Conservation (phyloP, 1,140 invertebrate species). For the Lordiphosa stackelbergi region DNA sequence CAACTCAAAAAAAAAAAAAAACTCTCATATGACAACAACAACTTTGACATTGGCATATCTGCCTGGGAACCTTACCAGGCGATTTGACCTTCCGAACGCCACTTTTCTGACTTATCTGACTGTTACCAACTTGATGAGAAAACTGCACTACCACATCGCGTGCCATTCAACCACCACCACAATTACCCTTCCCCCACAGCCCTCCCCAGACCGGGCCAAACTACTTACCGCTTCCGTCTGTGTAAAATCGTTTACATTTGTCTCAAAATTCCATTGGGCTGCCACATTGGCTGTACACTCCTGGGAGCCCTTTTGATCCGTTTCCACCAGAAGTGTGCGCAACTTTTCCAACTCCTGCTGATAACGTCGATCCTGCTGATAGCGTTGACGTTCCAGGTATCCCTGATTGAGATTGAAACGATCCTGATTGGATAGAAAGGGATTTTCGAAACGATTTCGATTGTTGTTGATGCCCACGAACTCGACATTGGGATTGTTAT, state of each 20-base stretch:
- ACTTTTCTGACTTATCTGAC: slow-evolving; percentile 32
- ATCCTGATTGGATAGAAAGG: slow-evolving; percentile 63
- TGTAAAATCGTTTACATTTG: slow-evolving; percentile 89
- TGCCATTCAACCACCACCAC: slow-evolving; percentile 29
- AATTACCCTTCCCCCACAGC: slow-evolving; percentile 19
- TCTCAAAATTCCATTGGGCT: slow-evolving; percentile 92
- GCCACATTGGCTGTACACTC: slow-evolving; percentile 89
- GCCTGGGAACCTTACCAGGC: slow-evolving; percentile 54
- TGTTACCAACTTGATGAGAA: slow-evolving; percentile 30
- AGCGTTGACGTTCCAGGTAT: slow-evolving; percentile 57
- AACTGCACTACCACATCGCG: slow-evolving; percentile 47
- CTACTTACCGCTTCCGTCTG: slow-evolving; percentile 88
- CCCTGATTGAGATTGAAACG: slow-evolving; percentile 69
- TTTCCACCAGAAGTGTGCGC: slow-evolving; percentile 80
- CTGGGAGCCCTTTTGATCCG: slow-evolving; percentile 85
- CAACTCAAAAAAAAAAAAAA: slow-evolving; percentile 28
- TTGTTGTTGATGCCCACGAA: slow-evolving; percentile 43
- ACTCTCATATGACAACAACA: slow-evolving; percentile 23
- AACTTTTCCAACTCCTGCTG: slow-evolving; percentile 70
- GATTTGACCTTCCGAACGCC: slow-evolving; percentile 43
- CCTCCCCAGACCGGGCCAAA: not conserved
- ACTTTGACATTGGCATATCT: slow-evolving; percentile 69
- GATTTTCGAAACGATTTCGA: slow-evolving; percentile 66
- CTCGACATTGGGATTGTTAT: slow-evolving; percentile 58
- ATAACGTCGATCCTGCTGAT: slow-evolving; percentile 71